These are phyloP conservation scores for Gymnogyps californianus DNA, from an alignment of 2,113 vertebrate species.

Conservation along the genomic window DNA sequence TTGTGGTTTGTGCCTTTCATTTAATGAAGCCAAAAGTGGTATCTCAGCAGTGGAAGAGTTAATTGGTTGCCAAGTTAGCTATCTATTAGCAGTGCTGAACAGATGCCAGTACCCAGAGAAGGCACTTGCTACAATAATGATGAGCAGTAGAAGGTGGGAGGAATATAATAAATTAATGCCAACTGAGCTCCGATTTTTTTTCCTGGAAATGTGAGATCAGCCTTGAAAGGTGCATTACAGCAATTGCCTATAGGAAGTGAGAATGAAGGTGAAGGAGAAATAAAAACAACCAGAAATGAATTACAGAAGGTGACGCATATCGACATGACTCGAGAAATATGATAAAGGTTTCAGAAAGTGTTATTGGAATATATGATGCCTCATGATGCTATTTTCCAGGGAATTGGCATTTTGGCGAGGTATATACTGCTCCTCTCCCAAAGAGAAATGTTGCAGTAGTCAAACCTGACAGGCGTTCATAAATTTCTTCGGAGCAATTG, in stretches of 20 bases:
- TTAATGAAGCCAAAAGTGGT: neutral
- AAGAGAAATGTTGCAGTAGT: neutral
- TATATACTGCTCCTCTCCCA: neutral
- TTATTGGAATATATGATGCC: neutral
- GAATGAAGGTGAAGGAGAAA: neutral
- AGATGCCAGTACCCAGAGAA: neutral
- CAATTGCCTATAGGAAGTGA: neutral
- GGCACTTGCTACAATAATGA: neutral
- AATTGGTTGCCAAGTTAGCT: neutral
- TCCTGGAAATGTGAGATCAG: conserved; percentile 2
- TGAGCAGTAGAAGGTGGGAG: neutral
- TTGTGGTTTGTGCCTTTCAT: neutral
- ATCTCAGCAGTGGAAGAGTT: neutral
- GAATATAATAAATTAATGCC: neutral
- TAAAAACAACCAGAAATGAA: neutral
- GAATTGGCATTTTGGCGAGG: neutral
- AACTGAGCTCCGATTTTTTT: neutral
- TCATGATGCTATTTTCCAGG: neutral
- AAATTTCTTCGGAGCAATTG: neutral
- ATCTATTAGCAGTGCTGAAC: neutral
- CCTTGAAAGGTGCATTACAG: neutral
- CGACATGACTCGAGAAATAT: neutral
- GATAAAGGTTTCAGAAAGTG: neutral
- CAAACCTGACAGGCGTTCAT: neutral
- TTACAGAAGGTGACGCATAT: neutral